Percentiles rank a stretch among this genome's conserved stretches.
Evolutionary conservation across 1,140 invertebrate species (phyloP).

Genomic region (Nebria ingens): DNA sequence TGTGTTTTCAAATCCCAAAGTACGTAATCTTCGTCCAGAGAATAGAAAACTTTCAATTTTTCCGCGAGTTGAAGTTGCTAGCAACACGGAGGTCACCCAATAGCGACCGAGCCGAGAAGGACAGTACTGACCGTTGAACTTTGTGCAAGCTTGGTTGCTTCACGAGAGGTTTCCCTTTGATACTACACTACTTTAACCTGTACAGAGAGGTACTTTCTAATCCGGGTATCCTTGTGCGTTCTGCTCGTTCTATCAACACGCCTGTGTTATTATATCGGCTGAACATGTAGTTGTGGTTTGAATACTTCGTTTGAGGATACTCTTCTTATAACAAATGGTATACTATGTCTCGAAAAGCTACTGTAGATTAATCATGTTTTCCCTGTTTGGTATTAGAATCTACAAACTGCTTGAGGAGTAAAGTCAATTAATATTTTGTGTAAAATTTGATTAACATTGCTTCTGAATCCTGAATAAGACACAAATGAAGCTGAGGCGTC

Average conservation of each 20-base stretch:
- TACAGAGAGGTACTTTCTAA: neutral
- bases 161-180: neutral
- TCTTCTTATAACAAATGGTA: too few species aligned
- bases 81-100: neutral
- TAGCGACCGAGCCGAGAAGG: too few species aligned
- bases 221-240: neutral
- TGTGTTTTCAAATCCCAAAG: neutral
- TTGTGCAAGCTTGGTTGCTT: neutral
- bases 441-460: too few species aligned
- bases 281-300: neutral
- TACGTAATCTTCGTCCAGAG: neutral
- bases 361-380: too few species aligned
- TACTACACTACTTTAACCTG: neutral
- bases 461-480: too few species aligned
- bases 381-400: too few species aligned
- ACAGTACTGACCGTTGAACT: neutral
- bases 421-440: too few species aligned
- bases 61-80: neutral
- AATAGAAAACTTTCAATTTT: neutral
- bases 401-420: too few species aligned
- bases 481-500: too few species aligned
- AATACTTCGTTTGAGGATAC: conserved; percentile 5
- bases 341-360: neutral
- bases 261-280: neutral
- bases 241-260: too few species aligned